Evolutionary conservation across 2,888 invertebrate species (phyloP), one percentile per base, ranked within the genome.

Genomic region (Ectobius pallidus): DNA sequence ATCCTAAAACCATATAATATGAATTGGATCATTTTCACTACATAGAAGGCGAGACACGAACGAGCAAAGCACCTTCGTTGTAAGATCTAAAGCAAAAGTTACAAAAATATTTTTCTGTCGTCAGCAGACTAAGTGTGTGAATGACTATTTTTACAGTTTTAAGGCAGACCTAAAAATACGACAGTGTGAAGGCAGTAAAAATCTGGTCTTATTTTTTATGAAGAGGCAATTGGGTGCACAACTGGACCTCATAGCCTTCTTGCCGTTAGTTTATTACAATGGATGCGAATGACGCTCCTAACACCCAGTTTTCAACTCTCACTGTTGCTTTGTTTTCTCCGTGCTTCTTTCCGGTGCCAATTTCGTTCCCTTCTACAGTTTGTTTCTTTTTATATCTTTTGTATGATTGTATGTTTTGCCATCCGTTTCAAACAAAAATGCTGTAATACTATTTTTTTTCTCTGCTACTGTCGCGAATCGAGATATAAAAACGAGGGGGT

Each of bases 181-280:
- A 25, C 55, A 16, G 6, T 11, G 11, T 27, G 30, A 3, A 30
- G 58, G 1, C 30, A 58, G 25, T 58, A 58, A 58, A 30, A 58
- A 58, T 58, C 58, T 20, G 30, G 30, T 58, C n/a, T 58, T 58
- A 58, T 58, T 58, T 58, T 65, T 71, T 67, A 71, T 71, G 71
- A 71, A 71, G 71, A 71, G 71, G 65, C 71, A 25, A 20, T 52
- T 65, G 52, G 67, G 25, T 34, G 39, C 49, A 46, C 55, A 71
- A 58, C 69, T 58, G 71, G 71, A 65, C 71, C 63, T 69, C 63
- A 34, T 71, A 34, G 25, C 70, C 20, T 30, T n/a, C 34, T 18
- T 20, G 55, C 46, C 20, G 9, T 27, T 49, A 62, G 7, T 70
- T 70, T 70, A 62, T 42, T 16, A 49, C 46, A 30, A 14, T 4